Base-by-base conservation (phyloP, 2,888 invertebrate species). In the Petrolisthes manimaculis region DNA sequence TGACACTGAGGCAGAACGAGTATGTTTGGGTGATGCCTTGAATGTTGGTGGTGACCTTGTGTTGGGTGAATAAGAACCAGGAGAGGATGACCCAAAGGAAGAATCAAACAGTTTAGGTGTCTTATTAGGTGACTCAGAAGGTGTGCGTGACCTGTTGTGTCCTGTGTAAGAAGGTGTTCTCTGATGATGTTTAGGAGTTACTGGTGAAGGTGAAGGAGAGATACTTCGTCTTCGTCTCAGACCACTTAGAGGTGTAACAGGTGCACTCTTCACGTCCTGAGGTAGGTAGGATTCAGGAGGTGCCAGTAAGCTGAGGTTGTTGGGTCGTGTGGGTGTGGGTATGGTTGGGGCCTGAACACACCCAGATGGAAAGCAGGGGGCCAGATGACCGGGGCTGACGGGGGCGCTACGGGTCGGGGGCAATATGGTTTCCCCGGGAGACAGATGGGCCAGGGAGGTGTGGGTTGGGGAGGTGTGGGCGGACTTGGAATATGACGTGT, bases 331-430 rank as follows among this genome's bases (percentile, higher is more conserved):
- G 4, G 69, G 74, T 61, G 53, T n/a, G 9, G 79, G 1, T 53
- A 83, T 53, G 67, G 69, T 5, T 24, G 51, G 56, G 14, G 61
- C 9, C 14, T 9, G 75, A 5, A 18, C n/a, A 12, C 8, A 71
- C n/a, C 71, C 71, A 12, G 71, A 18, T 12, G 71, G 71, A 18
- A n/a, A 71, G 8, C 71, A n/a, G n/a, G 71, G 12, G 18, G 71
- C 37, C 21, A 37, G 9, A 24, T 83, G 83, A 21, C 61, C 54
- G 6, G 84, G 84, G 3, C 78, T 79, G 74, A 67, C 55, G 14
- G 86, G 86, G 81, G 86, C 80, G 21, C 80, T 86, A 37, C 61
- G 67, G 12, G 80, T n/a, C 0, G 71, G 74, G 86, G 81, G 75
- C 6, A 74, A 53, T 74, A 24, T 0, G 21, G 55, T 55, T n/a